A percentile compares a stretch with the other conserved stretches of the same genome.
These are phyloP conservation scores for Branchellion lobata DNA, from an alignment of 2,888 invertebrate species.

Conservation along the genomic window DNA sequence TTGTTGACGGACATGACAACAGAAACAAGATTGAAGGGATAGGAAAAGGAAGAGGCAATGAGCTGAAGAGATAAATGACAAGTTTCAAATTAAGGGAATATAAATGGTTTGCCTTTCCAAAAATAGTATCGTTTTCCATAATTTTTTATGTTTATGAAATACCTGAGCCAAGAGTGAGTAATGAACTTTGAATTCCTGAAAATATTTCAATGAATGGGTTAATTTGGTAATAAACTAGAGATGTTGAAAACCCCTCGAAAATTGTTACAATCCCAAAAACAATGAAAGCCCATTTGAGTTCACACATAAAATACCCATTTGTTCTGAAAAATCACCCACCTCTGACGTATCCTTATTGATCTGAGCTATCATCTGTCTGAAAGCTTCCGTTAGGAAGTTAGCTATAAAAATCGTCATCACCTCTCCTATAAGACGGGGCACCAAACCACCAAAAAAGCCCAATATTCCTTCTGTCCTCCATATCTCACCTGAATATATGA, in stretches of 20 bases:
- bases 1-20: conserved; percentile 86
- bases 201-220: too few relatives aligned
- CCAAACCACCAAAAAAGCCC: conserved; percentile 75
- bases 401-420: conserved; percentile 77
- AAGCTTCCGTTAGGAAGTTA: conserved; percentile 66
- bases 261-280: neutral
- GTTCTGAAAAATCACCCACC: too few relatives aligned
- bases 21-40: conserved; percentile 86
- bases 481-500: conserved; percentile 76
- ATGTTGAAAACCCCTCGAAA: too few relatives aligned
- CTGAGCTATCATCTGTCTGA: conserved; percentile 73
- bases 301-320: neutral
- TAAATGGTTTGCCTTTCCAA: neutral
- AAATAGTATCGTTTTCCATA: neutral
- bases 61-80: too few relatives aligned
- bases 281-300: too few relatives aligned
- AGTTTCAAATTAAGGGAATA: too few relatives aligned
- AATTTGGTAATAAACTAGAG: too few relatives aligned
- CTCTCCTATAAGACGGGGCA: conserved; percentile 83
- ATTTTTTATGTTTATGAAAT: too few relatives aligned
- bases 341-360: neutral
- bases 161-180: conserved; percentile 1
- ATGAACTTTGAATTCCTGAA: neutral
- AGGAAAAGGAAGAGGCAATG: conserved; percentile 64
- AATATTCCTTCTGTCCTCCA: conserved; percentile 81